Conservation (phyloP, 2,888 invertebrate species). For the Synergus gifuensis region DNA sequence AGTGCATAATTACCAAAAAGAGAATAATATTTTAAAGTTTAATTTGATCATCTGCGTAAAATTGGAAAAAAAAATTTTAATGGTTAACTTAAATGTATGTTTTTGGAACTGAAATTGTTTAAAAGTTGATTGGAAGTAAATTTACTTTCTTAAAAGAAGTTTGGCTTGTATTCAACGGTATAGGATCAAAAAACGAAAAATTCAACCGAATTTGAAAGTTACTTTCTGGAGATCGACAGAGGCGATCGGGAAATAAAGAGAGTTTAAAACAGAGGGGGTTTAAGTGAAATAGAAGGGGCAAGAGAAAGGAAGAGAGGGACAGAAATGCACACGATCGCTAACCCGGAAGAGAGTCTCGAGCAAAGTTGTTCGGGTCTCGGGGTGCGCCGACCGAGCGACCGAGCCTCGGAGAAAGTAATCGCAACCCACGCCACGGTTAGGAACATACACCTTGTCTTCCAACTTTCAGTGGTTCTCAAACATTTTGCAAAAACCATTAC, state of each 20-base stretch:
- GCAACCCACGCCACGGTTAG: conserved; percentile 68
- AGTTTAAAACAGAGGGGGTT: conserved; percentile 22
- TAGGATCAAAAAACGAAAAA: conserved; percentile 23
- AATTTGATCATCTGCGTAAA: too few relatives aligned
- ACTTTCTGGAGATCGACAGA: conserved; percentile 1
- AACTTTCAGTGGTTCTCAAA: conserved; percentile 50
- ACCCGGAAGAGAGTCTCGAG: conserved; percentile 68
- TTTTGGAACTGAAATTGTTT: background rate
- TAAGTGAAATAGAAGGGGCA: conserved; percentile 46
- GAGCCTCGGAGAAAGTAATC: conserved; percentile 72
- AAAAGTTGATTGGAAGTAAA: background rate
- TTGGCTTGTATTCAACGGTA: background rate
- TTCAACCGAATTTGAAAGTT: conserved; percentile 37
- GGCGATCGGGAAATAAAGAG: conserved; percentile 39
- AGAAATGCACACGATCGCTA: conserved; percentile 55
- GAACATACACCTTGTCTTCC: conserved; percentile 63
- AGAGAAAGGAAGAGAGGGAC: conserved; percentile 58
- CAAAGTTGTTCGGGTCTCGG: conserved; percentile 62
- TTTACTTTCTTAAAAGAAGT: background rate
- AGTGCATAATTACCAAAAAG: too few relatives aligned
- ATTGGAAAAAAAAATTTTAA: too few relatives aligned
- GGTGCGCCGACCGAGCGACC: conserved; percentile 65
- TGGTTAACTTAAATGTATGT: too few relatives aligned
- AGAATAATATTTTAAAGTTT: too few relatives aligned
- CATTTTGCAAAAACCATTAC: conserved; percentile 37